phyloP scores from a whole-genome alignment of 2,888 invertebrate species.

The Cyclophora punctaria region DNA sequence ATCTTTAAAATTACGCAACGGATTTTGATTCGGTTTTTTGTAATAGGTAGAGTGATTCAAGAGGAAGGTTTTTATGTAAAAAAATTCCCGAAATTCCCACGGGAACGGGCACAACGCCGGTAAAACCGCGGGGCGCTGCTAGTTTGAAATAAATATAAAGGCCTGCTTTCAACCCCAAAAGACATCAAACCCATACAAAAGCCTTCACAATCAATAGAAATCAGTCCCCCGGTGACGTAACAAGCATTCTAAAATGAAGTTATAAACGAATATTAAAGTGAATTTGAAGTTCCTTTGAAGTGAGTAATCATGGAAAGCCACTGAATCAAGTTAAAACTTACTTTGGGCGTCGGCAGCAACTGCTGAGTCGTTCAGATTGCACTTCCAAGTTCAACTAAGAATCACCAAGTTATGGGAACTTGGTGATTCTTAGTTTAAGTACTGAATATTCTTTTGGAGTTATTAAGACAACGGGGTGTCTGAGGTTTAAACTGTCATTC shows the following conservation, averaged over 20 bases:
- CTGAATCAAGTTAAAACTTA: conserved; percentile 6
- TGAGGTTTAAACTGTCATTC: too few species aligned
- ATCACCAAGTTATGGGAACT: conserved; percentile 2
- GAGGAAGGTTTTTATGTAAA: too few species aligned
- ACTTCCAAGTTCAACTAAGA: neutral
- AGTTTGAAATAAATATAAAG: too few species aligned
- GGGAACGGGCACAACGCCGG: too few species aligned
- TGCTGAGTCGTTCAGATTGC: conserved; percentile 3
- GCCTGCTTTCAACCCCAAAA: too few species aligned
- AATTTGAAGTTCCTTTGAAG: conserved; percentile 8
- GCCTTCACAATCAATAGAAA: neutral
- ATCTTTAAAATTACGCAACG: too few species aligned
- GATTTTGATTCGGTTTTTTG: too few species aligned
- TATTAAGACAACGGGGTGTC: too few species aligned
- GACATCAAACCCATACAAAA: too few species aligned
- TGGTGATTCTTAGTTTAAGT: conserved; percentile 6
- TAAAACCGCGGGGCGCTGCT: too few species aligned
- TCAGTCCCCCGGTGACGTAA: neutral
- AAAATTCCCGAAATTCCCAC: too few species aligned
- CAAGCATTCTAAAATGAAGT: conserved; percentile 3
- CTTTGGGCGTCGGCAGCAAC: conserved; percentile 1
- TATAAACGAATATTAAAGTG: conserved; percentile 10
- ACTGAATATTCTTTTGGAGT: neutral
- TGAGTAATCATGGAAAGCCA: conserved; percentile 8
- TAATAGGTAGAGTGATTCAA: too few species aligned